phyloP scores from a whole-genome alignment of 2,797 vertebrate species.

The Sebastes itinus region DNA sequence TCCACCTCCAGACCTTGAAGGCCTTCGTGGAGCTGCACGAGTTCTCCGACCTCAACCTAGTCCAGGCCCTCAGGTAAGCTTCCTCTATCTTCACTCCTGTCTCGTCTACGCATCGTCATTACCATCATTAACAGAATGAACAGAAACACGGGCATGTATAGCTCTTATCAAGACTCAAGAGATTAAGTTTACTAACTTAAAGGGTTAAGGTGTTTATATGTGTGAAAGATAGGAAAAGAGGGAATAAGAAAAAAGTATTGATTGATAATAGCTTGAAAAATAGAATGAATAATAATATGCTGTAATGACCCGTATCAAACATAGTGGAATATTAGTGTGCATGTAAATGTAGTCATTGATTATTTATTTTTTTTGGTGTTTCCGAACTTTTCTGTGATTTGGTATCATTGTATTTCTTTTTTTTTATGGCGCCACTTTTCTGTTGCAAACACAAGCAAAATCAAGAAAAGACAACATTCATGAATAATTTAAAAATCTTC shows the following conservation, averaged over 20 bases:
- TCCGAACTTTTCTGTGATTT: no score
- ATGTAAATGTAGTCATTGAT: no score
- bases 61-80: conserved; percentile 92
- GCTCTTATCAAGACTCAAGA: neutral
- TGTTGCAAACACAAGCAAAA: no score
- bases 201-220: neutral
- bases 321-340: no score
- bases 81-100: neutral
- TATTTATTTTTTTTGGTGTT: no score
- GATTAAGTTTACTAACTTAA: neutral
- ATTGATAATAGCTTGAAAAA: neutral
- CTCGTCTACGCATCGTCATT: neutral
- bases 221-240: neutral
- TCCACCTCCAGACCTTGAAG: conserved; percentile 90
- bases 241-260: neutral
- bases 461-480: no score
- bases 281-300: no score
- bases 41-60: conserved; percentile 93
- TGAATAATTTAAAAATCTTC: no score
- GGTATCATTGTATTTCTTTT: no score
- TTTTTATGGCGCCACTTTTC: no score
- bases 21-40: conserved; percentile 93
- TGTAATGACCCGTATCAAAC: no score
- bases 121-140: neutral
- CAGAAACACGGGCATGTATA: neutral